Percentiles rank a stretch among this genome's conserved stretches.
Evolutionary conservation across 2,888 invertebrate genomes (phyloP).

Genomic region (Rhorus exstirpatorius): DNA sequence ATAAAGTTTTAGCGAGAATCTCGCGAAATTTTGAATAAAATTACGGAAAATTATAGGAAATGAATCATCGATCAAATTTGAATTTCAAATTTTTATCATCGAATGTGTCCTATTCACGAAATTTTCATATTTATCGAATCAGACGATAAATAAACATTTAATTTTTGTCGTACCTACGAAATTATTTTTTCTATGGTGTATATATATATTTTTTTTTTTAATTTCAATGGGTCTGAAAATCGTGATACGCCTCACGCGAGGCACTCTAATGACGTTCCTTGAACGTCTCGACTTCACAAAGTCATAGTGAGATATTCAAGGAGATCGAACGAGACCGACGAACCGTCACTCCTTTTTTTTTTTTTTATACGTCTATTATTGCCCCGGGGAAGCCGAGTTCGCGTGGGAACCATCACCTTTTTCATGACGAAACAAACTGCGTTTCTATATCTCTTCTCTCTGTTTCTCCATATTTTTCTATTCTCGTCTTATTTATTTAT

Average conservation of each 20-base stretch:
- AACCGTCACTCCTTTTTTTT: constrained; percentile 56
- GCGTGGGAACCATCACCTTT: constrained; percentile 59
- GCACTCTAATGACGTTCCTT: constrained; percentile 10
- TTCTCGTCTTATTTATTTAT: background rate
- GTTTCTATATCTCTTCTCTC: constrained; percentile 22
- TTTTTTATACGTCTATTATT: constrained; percentile 42
- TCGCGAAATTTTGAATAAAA: too few relatives aligned
- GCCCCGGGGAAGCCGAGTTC: constrained; percentile 54
- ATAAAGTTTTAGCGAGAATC: too few relatives aligned
- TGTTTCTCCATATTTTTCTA: background rate
- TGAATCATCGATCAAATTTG: too few relatives aligned
- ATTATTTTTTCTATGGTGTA: constrained; percentile 8
- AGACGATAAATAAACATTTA: too few relatives aligned
- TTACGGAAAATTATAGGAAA: too few relatives aligned
- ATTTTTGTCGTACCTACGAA: too few relatives aligned
- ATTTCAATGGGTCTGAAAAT: constrained; percentile 21
- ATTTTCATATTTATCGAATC: too few relatives aligned
- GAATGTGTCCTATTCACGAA: too few relatives aligned
- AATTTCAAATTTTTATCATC: background rate
- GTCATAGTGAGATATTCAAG: constrained; percentile 35
- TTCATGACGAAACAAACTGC: constrained; percentile 46
- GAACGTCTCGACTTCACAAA: constrained; percentile 25
- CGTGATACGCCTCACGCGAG: constrained; percentile 28
- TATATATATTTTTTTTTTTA: constrained; percentile 10
- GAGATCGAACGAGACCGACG: constrained; percentile 56